These are phyloP conservation scores for Oscheius sp. DNA, from an alignment of 2,888 invertebrate genomes.

Conservation along the genomic window DNA sequence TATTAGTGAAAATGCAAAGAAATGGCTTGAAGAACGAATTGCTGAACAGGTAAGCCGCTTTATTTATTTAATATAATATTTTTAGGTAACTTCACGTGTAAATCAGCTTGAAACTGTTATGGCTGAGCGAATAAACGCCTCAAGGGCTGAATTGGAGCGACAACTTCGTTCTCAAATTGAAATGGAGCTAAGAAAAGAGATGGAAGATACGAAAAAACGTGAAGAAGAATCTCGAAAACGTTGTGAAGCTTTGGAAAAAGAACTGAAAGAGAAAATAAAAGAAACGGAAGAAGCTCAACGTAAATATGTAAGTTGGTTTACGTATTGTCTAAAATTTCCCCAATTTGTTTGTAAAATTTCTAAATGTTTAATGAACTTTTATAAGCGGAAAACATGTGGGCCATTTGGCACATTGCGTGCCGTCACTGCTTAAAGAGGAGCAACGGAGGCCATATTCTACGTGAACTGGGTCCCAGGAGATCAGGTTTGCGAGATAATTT, in stretches of 20 bases:
- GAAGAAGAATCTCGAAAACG: constrained; percentile 67
- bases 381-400: constrained; percentile 8
- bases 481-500: constrained; percentile 12
- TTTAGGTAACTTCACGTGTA: constrained; percentile 53
- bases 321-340: constrained; percentile 6
- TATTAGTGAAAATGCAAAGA: constrained; percentile 57
- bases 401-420: constrained; percentile 11
- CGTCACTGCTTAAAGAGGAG: neutral
- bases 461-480: neutral
- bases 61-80: neutral
- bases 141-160: constrained; percentile 63
- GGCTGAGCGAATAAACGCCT: constrained; percentile 53
- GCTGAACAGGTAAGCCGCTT: constrained; percentile 56
- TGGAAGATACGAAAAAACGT: constrained; percentile 74
- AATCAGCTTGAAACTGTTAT: constrained; percentile 55
- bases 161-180: constrained; percentile 68
- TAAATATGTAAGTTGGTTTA: constrained; percentile 63
- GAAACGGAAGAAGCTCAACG: constrained; percentile 63
- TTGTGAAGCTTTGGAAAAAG: constrained; percentile 61
- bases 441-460: neutral
- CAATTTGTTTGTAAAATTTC: constrained; percentile 7
- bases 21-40: constrained; percentile 64
- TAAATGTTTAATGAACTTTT: constrained; percentile 22
- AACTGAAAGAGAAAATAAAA: constrained; percentile 58
- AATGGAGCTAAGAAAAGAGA: constrained; percentile 65